phyloP scores from a whole-genome alignment of 2,888 invertebrate genomes.

The Caenorhabditis japonica region DNA sequence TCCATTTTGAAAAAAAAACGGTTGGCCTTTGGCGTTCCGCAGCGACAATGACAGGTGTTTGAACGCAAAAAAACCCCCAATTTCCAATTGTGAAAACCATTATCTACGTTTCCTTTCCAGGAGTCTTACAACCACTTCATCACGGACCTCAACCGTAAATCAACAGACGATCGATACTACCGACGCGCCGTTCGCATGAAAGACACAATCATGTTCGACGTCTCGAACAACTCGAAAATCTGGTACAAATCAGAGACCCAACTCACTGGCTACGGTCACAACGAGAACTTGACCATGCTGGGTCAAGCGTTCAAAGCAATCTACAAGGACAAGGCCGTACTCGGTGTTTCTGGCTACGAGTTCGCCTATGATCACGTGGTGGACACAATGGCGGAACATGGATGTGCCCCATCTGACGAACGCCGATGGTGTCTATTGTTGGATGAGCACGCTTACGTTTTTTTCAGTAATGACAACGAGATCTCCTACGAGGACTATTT shows the following conservation, averaged over 20 bases:
- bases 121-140: conserved; percentile 75
- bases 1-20: too few species aligned
- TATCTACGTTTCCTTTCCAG: neutral
- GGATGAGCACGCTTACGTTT: conserved; percentile 76
- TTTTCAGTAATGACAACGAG: conserved; percentile 70
- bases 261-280: conserved; percentile 68
- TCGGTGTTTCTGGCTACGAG: conserved; percentile 75
- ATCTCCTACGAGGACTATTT: conserved; percentile 62
- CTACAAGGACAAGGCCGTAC: conserved; percentile 70
- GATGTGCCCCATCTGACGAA: conserved; percentile 64
- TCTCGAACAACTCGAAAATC: conserved; percentile 70
- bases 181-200: conserved; percentile 74
- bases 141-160: conserved; percentile 69
- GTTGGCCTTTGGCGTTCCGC: too few species aligned
- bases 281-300: conserved; percentile 73
- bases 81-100: too few species aligned
- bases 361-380: conserved; percentile 74
- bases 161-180: conserved; percentile 75
- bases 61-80: too few species aligned
- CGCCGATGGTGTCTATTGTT: conserved; percentile 71
- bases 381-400: conserved; percentile 65
- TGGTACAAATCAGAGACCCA: conserved; percentile 67
- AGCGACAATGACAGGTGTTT: too few species aligned
- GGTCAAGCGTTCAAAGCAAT: conserved; percentile 72
- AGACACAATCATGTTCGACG: conserved; percentile 72